Percentiles rank a stretch among this genome's conserved stretches.
Evolutionary conservation across 2,888 invertebrate species (phyloP).

Genomic region (Cordilura impudica): DNA sequence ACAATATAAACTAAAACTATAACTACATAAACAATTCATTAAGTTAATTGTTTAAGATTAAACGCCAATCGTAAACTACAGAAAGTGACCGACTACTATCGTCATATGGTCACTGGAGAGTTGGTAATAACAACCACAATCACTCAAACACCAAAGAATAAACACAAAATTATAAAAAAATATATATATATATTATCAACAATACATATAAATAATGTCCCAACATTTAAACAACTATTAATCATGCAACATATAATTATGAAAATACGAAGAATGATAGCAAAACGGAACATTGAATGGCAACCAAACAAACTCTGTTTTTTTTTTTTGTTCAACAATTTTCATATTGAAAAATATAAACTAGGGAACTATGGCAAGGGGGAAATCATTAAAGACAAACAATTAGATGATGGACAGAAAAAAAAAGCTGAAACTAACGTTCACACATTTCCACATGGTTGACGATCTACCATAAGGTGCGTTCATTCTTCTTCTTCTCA

Average conservation of each 20-base stretch:
- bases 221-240: constrained; percentile 59
- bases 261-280: constrained; percentile 6
- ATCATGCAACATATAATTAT: constrained; percentile 52
- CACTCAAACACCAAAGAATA: not conserved
- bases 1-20: not conserved
- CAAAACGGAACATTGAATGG: constrained; percentile 22
- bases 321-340: no score
- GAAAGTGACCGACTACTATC: not conserved
- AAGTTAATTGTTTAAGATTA: constrained; percentile 57
- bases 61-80: constrained; percentile 21
- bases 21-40: constrained; percentile 55
- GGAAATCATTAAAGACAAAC: constrained; percentile 16
- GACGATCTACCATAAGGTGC: constrained; percentile 34
- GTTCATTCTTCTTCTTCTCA: not conserved
- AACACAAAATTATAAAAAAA: not conserved
- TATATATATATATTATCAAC: not conserved
- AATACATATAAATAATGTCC: constrained; percentile 37
- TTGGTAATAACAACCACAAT: not conserved
- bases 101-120: constrained; percentile 8
- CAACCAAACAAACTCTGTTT: constrained; percentile 8
- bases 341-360: constrained; percentile 23
- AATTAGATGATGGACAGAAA: constrained; percentile 4
- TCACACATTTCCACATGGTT: constrained; percentile 59
- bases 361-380: no score
- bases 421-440: constrained; percentile 16